Conservation (phyloP, 2,888 invertebrate genomes). For the Neoitamus cyanurus region DNA sequence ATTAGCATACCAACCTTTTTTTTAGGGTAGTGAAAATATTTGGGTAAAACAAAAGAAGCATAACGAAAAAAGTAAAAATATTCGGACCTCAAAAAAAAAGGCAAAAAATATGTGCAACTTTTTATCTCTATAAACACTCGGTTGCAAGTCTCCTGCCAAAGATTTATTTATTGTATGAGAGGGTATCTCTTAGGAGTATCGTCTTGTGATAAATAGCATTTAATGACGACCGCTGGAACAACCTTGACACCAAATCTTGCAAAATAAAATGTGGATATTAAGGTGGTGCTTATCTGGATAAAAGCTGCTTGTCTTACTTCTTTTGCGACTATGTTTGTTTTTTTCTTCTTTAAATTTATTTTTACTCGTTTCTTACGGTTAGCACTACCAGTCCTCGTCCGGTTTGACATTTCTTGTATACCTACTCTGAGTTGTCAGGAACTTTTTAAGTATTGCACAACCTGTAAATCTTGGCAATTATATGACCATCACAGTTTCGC, state of each 20-base stretch:
- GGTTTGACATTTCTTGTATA: conserved; percentile 16
- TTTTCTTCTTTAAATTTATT: not conserved
- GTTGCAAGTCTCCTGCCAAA: not conserved
- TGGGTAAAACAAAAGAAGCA: not conserved
- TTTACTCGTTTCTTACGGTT: not conserved
- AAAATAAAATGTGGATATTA: conserved; percentile 27
- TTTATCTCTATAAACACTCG: not conserved
- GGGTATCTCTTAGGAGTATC: not conserved
- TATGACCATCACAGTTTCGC: not conserved
- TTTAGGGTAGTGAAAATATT: not conserved
- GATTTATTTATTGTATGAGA: not conserved
- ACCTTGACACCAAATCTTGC: conserved; percentile 34
- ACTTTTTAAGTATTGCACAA: conserved; percentile 20
- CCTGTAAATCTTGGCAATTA: conserved; percentile 23
- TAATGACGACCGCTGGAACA: conserved; percentile 6
- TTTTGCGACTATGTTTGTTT: not conserved
- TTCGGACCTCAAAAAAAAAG: not conserved
- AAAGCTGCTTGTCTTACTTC: conserved; percentile 1
- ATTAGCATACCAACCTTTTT: not conserved
- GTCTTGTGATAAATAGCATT: conserved; percentile 23
- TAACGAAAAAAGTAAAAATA: not conserved
- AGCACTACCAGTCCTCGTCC: not conserved
- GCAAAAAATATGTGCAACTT: not conserved
- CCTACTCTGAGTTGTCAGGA: conserved; percentile 7
- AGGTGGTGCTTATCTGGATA: not conserved